A percentile compares a stretch with the other conserved stretches of the same genome.
Conservation (phyloP, 1,140 invertebrate genomes). For the Trachymyrmex cornetzi region DNA sequence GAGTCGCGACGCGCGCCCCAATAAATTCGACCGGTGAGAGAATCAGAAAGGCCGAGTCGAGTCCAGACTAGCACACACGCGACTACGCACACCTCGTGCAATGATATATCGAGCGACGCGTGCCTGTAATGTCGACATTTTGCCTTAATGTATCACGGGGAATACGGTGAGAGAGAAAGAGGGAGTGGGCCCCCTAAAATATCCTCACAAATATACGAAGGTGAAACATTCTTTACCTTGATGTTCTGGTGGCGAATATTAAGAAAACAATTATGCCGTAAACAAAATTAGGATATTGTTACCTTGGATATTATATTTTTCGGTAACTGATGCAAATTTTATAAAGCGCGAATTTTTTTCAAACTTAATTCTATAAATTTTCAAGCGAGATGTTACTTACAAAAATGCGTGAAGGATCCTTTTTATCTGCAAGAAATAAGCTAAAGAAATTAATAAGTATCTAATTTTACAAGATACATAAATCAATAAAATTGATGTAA, state of each 20-base stretch:
- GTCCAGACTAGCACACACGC: constrained; percentile 4
- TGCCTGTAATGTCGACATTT: constrained; percentile 61
- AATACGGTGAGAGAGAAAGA: background rate
- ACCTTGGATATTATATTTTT: background rate
- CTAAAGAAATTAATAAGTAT: background rate
- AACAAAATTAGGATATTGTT: constrained; percentile 8
- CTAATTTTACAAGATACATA: background rate
- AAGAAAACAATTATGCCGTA: constrained; percentile 50
- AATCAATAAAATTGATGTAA: background rate
- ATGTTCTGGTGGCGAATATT: constrained; percentile 20
- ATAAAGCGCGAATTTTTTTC: background rate
- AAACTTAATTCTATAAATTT: constrained; percentile 23
- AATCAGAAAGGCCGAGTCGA: background rate
- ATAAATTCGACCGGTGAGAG: constrained; percentile 53
- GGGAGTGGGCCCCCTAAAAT: constrained; percentile 17
- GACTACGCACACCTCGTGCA: constrained; percentile 15
- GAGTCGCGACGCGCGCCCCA: background rate
- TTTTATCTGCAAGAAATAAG: background rate
- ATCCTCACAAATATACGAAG: constrained; percentile 46
- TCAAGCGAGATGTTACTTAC: background rate
- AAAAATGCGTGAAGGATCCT: background rate
- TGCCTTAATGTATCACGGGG: constrained; percentile 49
- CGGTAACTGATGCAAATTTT: constrained; percentile 9
- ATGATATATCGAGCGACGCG: constrained; percentile 61
- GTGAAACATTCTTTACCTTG: constrained; percentile 6